Percentiles rank a stretch among this genome's conserved stretches.
Conservation (phyloP, 1,140 invertebrate genomes). For the Babylonia areolata region DNA sequence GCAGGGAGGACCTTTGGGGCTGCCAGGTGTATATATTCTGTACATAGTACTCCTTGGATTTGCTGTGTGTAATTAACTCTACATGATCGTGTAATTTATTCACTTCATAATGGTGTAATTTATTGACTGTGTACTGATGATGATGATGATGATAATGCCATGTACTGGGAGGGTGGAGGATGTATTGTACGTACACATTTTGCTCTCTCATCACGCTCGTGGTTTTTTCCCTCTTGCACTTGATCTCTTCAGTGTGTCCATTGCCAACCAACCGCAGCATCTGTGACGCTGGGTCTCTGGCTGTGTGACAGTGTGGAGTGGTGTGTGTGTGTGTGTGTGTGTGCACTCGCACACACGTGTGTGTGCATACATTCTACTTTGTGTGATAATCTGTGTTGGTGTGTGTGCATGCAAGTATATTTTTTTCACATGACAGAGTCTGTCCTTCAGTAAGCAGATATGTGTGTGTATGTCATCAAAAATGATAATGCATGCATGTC, state of each 20-base stretch:
- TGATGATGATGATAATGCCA: no score
- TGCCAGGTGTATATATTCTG: not conserved
- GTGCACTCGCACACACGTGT: no score
- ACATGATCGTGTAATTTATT: constrained; percentile 17
- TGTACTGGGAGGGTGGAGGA: not conserved
- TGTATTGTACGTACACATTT: not conserved
- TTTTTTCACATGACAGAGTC: no score
- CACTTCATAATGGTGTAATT: not conserved
- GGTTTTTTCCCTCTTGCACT: not conserved
- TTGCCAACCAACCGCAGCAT: not conserved
- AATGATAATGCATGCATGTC: no score
- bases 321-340: not conserved
- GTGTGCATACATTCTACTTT: not conserved
- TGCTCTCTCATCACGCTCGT: not conserved
- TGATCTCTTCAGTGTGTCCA: not conserved
- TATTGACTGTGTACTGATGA: not conserved
- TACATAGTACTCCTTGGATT: constrained; percentile 1
- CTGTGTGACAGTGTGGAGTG: not conserved
- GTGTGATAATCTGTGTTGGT: not conserved
- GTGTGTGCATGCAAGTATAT: not conserved
- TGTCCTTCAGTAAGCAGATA: no score
- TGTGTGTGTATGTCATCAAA: no score
- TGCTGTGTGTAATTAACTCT: constrained; percentile 2
- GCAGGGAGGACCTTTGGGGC: not conserved
- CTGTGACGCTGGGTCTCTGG: not conserved